phyloP scores from a whole-genome alignment of 2,888 invertebrate genomes.

The Tetramorium bicarinatum region DNA sequence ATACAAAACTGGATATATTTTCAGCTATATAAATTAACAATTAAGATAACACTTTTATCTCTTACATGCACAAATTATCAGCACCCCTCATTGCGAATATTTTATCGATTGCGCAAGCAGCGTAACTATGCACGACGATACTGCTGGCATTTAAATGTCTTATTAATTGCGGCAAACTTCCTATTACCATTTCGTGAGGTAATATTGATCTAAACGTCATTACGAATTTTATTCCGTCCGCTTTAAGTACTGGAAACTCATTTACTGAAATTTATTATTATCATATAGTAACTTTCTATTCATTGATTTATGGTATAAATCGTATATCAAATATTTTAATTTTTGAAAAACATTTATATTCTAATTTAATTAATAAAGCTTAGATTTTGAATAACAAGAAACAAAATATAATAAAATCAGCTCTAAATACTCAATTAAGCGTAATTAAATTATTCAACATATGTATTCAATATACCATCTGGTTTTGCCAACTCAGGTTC shows the following conservation, averaged over 20 bases:
- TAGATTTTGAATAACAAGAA: not conserved
- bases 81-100: constrained; percentile 92
- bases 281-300: not conserved
- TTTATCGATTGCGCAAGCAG: constrained; percentile 96
- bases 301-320: not conserved
- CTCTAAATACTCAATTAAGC: not conserved
- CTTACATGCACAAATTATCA: constrained; percentile 88
- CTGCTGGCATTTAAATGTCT: constrained; percentile 92
- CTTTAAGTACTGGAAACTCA: constrained; percentile 96
- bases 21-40: not conserved
- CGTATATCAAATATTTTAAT: not conserved
- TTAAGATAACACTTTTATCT: constrained; percentile 62
- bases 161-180: constrained; percentile 93
- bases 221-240: constrained; percentile 98
- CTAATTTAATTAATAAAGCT: constrained; percentile 1
- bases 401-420: not conserved
- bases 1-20: not conserved
- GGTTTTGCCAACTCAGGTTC: constrained; percentile 93
- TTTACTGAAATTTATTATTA: constrained; percentile 90
- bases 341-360: not conserved
- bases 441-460: constrained; percentile 10
- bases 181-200: constrained; percentile 92
- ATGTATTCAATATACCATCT: constrained; percentile 87
- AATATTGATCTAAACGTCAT: constrained; percentile 98
- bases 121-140: constrained; percentile 97